Conservation (phyloP, 2,797 vertebrate genomes). For the Scyliorhinus canicula region DNA sequence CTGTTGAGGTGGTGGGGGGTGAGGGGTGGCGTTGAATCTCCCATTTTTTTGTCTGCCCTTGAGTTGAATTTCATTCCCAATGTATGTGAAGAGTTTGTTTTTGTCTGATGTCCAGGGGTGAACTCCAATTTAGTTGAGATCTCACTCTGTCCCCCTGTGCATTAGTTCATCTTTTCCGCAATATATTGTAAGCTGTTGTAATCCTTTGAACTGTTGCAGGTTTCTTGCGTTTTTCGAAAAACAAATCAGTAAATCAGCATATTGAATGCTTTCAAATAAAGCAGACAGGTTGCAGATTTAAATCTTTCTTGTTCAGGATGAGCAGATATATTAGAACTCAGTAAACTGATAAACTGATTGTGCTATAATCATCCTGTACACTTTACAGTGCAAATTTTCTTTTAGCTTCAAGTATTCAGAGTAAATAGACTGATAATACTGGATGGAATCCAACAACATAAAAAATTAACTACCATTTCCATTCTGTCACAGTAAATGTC, state of each 20-base stretch:
- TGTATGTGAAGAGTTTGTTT: background rate
- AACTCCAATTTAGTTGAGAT: background rate
- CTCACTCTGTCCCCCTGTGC: no score
- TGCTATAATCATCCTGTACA: no score
- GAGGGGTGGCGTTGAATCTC: background rate
- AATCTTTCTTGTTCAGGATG: background rate
- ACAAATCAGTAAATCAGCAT: no score
- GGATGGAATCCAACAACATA: background rate
- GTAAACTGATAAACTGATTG: background rate
- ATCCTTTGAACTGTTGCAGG: background rate
- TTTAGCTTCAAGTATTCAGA: background rate
- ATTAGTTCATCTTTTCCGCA: background rate
- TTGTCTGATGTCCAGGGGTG: background rate
- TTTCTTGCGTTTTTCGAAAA: background rate
- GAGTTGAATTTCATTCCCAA: background rate
- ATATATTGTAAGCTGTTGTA: background rate
- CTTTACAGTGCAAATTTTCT: background rate
- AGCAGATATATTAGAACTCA: background rate
- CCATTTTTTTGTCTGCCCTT: background rate
- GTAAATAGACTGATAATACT: conserved; percentile 4
- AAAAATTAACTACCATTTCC: background rate
- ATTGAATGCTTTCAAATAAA: background rate
- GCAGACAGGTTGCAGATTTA: background rate
- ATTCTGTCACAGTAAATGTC: background rate
- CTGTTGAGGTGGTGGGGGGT: background rate